Evolutionary conservation across 2,797 vertebrate species (phyloP).

Genomic region (Iguana delicatissima): DNA sequence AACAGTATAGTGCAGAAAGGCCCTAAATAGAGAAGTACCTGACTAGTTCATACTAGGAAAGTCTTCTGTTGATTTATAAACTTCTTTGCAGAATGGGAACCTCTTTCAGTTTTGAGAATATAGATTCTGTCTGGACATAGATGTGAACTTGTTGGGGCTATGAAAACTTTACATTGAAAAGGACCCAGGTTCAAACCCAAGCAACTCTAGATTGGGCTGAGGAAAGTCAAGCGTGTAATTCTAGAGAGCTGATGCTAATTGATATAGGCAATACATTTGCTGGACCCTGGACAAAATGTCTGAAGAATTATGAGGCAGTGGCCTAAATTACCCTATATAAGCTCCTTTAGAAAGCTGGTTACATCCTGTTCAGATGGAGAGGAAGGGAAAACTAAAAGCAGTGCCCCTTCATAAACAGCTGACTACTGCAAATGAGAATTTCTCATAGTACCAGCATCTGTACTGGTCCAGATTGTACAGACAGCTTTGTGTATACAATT

Average conservation of each 20-base stretch:
- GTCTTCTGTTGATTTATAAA: background rate
- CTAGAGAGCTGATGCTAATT: too few species aligned
- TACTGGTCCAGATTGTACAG: too few species aligned
- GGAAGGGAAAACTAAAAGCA: too few species aligned
- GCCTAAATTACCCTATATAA: background rate
- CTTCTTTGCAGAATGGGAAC: background rate
- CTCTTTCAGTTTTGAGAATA: background rate
- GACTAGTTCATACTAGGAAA: background rate
- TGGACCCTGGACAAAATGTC: background rate
- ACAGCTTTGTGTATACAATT: background rate
- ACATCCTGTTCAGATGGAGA: background rate
- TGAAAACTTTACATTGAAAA: background rate
- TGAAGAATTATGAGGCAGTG: background rate
- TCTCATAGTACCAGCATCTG: background rate
- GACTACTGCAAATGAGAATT: background rate
- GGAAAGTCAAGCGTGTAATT: background rate
- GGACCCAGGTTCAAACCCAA: background rate
- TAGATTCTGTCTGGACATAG: background rate
- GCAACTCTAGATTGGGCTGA: background rate
- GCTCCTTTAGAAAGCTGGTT: background rate
- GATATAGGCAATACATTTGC: background rate
- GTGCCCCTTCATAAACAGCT: background rate
- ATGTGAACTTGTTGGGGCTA: background rate
- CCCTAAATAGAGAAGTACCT: too few species aligned
- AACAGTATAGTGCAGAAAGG: too few species aligned